Conservation (phyloP, 2,113 vertebrate genomes). For the Nannobrachium achirus region DNA sequence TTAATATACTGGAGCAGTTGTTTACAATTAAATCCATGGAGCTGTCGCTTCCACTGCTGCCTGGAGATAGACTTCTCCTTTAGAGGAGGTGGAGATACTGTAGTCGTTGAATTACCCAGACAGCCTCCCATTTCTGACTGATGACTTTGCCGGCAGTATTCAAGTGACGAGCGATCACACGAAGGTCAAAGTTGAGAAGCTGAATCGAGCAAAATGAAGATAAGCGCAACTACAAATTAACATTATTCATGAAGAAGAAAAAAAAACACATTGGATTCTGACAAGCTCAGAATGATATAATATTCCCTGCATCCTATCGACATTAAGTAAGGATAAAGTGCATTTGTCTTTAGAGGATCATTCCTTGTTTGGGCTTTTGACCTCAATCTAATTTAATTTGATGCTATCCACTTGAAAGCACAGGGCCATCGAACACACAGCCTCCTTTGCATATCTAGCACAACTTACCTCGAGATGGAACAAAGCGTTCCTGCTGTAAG, state of each 20-base stretch:
- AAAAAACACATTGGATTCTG: background rate
- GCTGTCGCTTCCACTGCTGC: slow-evolving; percentile 25
- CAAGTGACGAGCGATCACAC: slow-evolving; percentile 38
- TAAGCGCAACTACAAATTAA: slow-evolving; percentile 26
- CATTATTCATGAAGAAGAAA: slow-evolving; percentile 11
- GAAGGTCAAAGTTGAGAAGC: slow-evolving; percentile 12
- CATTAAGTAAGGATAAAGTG: background rate
- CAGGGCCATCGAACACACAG: too few relatives aligned
- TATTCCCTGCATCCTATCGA: background rate
- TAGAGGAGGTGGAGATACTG: background rate
- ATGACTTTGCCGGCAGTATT: slow-evolving; percentile 20
- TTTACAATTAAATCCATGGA: slow-evolving; percentile 48
- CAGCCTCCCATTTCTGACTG: background rate
- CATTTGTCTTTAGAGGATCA: slow-evolving; percentile 6
- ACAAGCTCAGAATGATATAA: slow-evolving; percentile 1
- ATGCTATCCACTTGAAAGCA: too few relatives aligned
- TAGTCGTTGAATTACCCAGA: slow-evolving; percentile 7
- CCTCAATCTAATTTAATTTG: background rate
- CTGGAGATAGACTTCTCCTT: background rate
- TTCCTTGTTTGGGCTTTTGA: slow-evolving; percentile 4
- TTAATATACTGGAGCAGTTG: slow-evolving; percentile 37
- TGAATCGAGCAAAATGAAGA: slow-evolving; percentile 34
- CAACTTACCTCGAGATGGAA: too few relatives aligned
- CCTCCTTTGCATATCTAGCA: too few relatives aligned
- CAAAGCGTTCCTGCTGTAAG: too few relatives aligned